These are phyloP conservation scores for Margaritifera margaritifera DNA, from an alignment of 2,888 invertebrate genomes.

Conservation along the genomic window DNA sequence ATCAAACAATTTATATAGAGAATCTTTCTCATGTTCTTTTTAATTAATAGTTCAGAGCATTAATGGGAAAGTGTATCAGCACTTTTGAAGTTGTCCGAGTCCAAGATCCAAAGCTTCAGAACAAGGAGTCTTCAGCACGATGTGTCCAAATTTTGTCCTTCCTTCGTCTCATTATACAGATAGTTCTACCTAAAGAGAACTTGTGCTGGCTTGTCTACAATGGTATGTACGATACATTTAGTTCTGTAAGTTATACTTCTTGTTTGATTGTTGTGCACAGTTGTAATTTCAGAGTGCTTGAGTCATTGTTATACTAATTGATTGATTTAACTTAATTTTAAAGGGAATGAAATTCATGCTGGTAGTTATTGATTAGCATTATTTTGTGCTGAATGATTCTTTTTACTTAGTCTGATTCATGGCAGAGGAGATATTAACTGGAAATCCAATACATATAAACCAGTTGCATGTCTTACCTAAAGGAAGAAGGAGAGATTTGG, in stretches of 20 bases:
- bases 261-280: not conserved
- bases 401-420: no score
- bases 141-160: constrained; percentile 66
- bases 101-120: constrained; percentile 69
- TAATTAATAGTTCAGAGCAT: constrained; percentile 65
- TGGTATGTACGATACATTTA: constrained; percentile 51
- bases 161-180: constrained; percentile 68
- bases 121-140: constrained; percentile 64
- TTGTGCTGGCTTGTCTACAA: constrained; percentile 73
- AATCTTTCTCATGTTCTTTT: constrained; percentile 23
- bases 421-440: no score
- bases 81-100: constrained; percentile 65
- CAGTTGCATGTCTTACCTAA: no score
- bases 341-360: no score
- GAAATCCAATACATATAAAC: no score
- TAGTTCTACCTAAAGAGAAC: constrained; percentile 67
- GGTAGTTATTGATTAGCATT: no score
- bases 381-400: no score
- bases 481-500: no score
- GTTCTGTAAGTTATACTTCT: not conserved
- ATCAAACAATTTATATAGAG: no score
- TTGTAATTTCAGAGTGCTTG: no score
- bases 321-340: no score
- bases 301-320: no score
- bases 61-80: constrained; percentile 72